Evolutionary conservation across 92 coral and sea anemone genomes (phyloP).

Genomic region (Ricordea florida): DNA sequence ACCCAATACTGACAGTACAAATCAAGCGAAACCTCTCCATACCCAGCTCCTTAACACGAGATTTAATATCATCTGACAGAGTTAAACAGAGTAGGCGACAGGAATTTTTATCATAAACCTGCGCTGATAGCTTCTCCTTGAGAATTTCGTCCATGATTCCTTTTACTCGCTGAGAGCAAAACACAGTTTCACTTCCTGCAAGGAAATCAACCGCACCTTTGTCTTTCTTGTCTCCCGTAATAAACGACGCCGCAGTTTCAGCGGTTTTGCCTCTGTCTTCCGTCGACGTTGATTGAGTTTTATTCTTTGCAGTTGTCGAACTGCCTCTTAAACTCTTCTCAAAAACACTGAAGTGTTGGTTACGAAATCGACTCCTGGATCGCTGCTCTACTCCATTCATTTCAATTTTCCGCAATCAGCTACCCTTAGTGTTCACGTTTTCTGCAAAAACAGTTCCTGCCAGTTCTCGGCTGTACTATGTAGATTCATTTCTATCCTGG

Average conservation of each 20-base stretch:
- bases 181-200: slow-evolving; percentile 26
- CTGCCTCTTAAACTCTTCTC: slow-evolving; percentile 60
- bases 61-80: slow-evolving; percentile 75
- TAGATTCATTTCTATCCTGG: too few relatives aligned
- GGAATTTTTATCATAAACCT: slow-evolving; percentile 41
- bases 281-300: neutral
- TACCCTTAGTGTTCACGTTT: too few relatives aligned
- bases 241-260: neutral
- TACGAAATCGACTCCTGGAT: slow-evolving; percentile 1
- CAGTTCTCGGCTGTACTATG: too few relatives aligned
- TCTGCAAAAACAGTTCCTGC: too few relatives aligned
- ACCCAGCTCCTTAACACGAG: slow-evolving; percentile 66
- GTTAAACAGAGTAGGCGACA: slow-evolving; percentile 61
- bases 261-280: neutral
- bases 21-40: slow-evolving; percentile 76
- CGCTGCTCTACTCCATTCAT: too few relatives aligned
- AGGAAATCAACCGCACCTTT: neutral
- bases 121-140: slow-evolving; percentile 40
- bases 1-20: slow-evolving; percentile 83
- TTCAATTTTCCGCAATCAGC: too few relatives aligned
- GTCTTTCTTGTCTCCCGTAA: neutral
- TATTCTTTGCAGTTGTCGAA: neutral
- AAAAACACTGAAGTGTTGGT: slow-evolving; percentile 42
- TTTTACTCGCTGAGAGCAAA: slow-evolving; percentile 57
- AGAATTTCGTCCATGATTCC: slow-evolving; percentile 73